Evolutionary conservation across 2,888 invertebrate species (phyloP).

Genomic region (Plutella xylostella): DNA sequence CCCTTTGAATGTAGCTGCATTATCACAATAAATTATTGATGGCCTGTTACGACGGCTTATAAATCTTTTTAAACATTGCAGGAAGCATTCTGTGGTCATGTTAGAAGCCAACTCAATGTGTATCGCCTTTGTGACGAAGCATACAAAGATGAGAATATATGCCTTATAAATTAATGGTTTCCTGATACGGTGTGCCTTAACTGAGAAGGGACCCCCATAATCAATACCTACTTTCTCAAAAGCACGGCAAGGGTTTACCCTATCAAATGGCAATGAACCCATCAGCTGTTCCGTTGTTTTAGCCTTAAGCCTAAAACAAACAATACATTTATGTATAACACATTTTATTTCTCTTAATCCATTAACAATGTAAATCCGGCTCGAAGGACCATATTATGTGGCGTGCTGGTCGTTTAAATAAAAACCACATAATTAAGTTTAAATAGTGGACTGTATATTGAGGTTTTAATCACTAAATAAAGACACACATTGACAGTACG

Average conservation of each 20-base stretch:
- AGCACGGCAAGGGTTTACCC: slow-evolving; percentile 10
- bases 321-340: slow-evolving; percentile 16
- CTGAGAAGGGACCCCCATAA: slow-evolving; percentile 14
- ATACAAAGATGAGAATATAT: slow-evolving; percentile 16
- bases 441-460: too few species aligned
- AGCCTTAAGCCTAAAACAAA: slow-evolving; percentile 18
- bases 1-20: not conserved
- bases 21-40: slow-evolving; percentile 2
- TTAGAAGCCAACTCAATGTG: slow-evolving; percentile 11
- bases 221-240: slow-evolving; percentile 17
- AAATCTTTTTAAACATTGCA: not conserved
- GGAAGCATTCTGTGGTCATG: not conserved
- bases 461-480: too few species aligned
- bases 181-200: slow-evolving; percentile 13
- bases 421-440: too few species aligned
- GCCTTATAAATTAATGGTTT: slow-evolving; percentile 12
- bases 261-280: slow-evolving; percentile 14
- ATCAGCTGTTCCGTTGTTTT: slow-evolving; percentile 14
- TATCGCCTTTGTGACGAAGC: slow-evolving; percentile 14
- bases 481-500: too few species aligned
- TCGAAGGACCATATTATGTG: too few species aligned
- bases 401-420: too few species aligned
- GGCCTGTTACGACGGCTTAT: not conserved
- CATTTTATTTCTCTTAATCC: slow-evolving; percentile 17
- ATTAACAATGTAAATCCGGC: slow-evolving; percentile 17